Percentiles rank a stretch among this genome's conserved stretches.
phyloP scores from a whole-genome alignment of 2,888 invertebrate species.

The Pachymerium ferrugineum region DNA sequence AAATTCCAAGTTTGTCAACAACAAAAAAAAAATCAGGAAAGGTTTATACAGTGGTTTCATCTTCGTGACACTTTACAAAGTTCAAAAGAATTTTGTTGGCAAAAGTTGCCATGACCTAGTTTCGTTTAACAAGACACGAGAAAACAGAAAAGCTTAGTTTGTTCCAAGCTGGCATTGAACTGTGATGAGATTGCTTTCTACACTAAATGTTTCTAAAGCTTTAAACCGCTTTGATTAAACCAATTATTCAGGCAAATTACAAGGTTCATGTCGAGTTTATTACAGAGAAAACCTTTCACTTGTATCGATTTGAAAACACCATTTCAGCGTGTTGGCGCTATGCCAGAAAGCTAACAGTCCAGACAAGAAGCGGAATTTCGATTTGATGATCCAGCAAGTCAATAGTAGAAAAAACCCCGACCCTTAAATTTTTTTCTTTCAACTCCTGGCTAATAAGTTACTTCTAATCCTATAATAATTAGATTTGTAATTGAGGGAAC shows the following conservation, averaged over 20 bases:
- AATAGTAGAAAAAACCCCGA: neutral
- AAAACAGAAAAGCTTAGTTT: neutral
- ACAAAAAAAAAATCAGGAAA: too few species aligned
- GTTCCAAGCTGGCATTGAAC: neutral
- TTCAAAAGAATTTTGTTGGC: too few species aligned
- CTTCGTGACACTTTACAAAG: too few species aligned
- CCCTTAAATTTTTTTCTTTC: too few species aligned
- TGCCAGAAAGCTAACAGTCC: neutral
- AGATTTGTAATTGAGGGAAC: too few species aligned
- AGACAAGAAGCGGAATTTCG: neutral
- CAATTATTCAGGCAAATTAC: neutral
- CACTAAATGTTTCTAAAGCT: neutral
- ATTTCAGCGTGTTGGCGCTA: constrained; percentile 1
- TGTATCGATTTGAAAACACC: constrained; percentile 10
- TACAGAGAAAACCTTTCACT: constrained; percentile 4
- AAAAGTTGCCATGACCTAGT: too few species aligned
- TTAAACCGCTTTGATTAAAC: neutral
- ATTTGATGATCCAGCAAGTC: neutral
- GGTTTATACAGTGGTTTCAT: too few species aligned
- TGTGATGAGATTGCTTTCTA: neutral
- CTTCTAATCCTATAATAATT: too few species aligned
- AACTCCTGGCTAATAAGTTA: too few species aligned
- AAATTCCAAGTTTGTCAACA: neutral
- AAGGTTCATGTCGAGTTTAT: constrained; percentile 10
- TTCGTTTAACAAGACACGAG: too few species aligned